phyloP scores from a whole-genome alignment of 2,888 invertebrate species.

The Rhyacophila evoluta region DNA sequence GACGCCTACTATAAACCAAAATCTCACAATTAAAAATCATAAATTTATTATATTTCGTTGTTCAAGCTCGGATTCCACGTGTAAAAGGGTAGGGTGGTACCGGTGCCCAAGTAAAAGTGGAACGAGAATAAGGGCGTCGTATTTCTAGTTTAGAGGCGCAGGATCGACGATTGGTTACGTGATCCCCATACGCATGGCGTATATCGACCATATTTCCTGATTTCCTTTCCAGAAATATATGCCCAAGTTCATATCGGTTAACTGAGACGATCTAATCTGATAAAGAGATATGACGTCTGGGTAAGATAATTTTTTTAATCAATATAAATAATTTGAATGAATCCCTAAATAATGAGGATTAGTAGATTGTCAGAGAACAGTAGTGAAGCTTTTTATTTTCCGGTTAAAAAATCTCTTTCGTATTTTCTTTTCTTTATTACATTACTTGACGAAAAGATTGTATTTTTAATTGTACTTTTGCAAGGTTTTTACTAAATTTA shows the following conservation, averaged over 20 bases:
- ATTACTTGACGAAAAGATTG: too few relatives aligned
- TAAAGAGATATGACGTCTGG: neutral
- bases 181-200: slow-evolving; percentile 6
- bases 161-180: slow-evolving; percentile 28
- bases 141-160: slow-evolving; percentile 15
- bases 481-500: too few relatives aligned
- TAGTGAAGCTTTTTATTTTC: too few relatives aligned
- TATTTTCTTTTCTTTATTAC: too few relatives aligned
- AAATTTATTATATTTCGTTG: too few relatives aligned
- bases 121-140: neutral
- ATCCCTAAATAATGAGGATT: too few relatives aligned
- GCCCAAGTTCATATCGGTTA: slow-evolving; percentile 16
- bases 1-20: too few relatives aligned
- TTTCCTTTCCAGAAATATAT: neutral
- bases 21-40: too few relatives aligned
- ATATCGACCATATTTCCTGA: slow-evolving; percentile 26
- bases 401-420: too few relatives aligned
- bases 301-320: slow-evolving; percentile 2
- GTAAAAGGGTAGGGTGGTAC: neutral
- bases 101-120: neutral
- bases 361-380: too few relatives aligned
- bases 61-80: neutral
- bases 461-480: too few relatives aligned
- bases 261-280: neutral
- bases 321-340: too few relatives aligned